Base-by-base conservation (phyloP, 2,113 vertebrate species). In the Origma solitaria region DNA sequence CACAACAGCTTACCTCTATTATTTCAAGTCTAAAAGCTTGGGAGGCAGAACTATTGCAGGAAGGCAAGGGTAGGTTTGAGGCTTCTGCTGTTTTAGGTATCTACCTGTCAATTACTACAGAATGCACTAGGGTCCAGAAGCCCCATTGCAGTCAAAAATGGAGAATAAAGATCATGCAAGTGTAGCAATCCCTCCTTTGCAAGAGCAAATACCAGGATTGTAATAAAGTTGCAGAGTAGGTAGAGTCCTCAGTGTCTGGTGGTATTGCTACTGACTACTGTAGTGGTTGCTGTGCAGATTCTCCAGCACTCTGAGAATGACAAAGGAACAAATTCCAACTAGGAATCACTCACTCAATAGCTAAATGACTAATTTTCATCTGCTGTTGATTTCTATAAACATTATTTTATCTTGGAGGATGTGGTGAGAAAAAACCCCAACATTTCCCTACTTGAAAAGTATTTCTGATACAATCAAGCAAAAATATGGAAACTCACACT, bases 141-240 rank as follows among this genome's bases (percentile, higher is more conserved):
- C 18, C 78, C 21, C 31, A 64, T 0, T 35, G n/a, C 40, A 58
- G 27, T 62, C 7, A 68, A 50, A 94, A 30, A 22, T 21, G 7
- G 25, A 37, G 35, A 62, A 60, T 18, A 22, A 71, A 70, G 20
- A 49, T 44, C 37, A 80, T 23, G 83, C 37, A 44, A 51, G 27
- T 53, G 5, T 3, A 24, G 31, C n/a, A 79, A 44, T 40, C 11
- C 4, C 16, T 61, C 16, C 25, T 58, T 49, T 49, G 27, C 45
- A 37, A 0, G 0, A 19, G 9, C 50, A 69, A 72, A 25, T 8
- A 53, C 33, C 16, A 40, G 2, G 12, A 81, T 20, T 72, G 11
- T 47, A 45, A 78, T 30, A 33, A 56, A 61, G 38, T 28, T 61
- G 31, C 27, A 61, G 22, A 72, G 5, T 15, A 64, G 6, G 20